A percentile compares a stretch with the other conserved stretches of the same genome.
Evolutionary conservation across 1,140 invertebrate species (phyloP).

Genomic region (Drosophila murphyi): DNA sequence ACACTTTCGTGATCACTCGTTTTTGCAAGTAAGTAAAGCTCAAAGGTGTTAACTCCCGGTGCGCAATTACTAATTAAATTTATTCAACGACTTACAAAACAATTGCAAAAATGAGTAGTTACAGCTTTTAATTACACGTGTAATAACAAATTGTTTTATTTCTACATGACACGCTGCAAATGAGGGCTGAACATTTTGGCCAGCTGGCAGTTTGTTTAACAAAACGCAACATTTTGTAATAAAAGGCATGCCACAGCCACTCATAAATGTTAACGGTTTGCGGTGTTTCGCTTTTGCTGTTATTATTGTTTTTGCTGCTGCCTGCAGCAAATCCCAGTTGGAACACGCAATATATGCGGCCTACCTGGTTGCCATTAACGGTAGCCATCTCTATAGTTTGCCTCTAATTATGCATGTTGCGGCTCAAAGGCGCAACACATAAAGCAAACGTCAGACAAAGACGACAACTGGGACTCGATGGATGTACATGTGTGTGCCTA

Average conservation of each 20-base stretch:
- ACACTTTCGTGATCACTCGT: too few species aligned
- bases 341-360: slow-evolving; percentile 53
- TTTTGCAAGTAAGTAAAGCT: too few species aligned
- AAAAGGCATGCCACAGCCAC: not conserved
- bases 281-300: slow-evolving; percentile 7
- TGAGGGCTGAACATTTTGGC: not conserved
- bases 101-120: slow-evolving; percentile 3
- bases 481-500: not conserved
- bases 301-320: slow-evolving; percentile 7
- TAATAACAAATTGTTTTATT: slow-evolving; percentile 58
- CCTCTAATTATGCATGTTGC: slow-evolving; percentile 68
- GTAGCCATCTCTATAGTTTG: slow-evolving; percentile 27
- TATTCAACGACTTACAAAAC: slow-evolving; percentile 21
- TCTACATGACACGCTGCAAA: slow-evolving; percentile 41
- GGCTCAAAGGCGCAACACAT: slow-evolving; percentile 57
- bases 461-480: slow-evolving; percentile 14
- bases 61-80: slow-evolving; percentile 40
- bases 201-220: slow-evolving; percentile 44
- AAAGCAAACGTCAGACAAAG: slow-evolving; percentile 61
- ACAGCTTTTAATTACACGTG: slow-evolving; percentile 56
- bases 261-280: slow-evolving; percentile 59
- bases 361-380: slow-evolving; percentile 46
- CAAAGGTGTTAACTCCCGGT: not conserved
- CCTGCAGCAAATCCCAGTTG: slow-evolving; percentile 40
- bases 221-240: slow-evolving; percentile 61